These are phyloP conservation scores for Tinamus major DNA, from an alignment of 2,797 vertebrate genomes.

Conservation along the genomic window DNA sequence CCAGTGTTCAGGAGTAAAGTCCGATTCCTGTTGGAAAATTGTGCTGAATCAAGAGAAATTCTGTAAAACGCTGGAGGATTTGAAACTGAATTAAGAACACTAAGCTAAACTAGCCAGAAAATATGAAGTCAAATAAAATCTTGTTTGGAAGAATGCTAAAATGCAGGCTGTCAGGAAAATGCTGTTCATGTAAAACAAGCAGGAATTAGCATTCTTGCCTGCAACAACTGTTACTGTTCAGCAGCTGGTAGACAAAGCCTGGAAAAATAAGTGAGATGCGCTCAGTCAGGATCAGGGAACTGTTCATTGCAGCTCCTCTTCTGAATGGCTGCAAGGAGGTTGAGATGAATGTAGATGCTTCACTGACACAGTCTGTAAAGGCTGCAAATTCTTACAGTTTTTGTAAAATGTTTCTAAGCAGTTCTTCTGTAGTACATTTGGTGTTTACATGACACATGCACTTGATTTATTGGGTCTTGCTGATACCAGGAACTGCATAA, in stretches of 20 bases:
- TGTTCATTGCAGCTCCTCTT: background rate
- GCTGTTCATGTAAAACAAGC: background rate
- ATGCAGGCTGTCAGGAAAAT: background rate
- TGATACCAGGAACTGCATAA: slow-evolving; percentile 47
- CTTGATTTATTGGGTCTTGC: background rate
- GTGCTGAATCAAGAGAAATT: background rate
- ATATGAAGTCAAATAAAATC: background rate
- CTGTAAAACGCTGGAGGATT: background rate
- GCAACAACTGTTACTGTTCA: background rate
- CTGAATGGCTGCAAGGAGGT: background rate
- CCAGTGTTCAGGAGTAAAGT: background rate
- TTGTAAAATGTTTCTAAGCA: background rate
- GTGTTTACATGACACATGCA: background rate
- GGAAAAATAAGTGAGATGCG: background rate
- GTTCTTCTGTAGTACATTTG: background rate
- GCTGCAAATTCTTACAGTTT: background rate
- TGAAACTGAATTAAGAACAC: background rate
- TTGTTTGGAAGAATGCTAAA: background rate
- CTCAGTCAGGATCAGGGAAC: background rate
- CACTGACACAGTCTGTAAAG: background rate
- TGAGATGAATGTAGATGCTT: background rate
- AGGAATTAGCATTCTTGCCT: background rate
- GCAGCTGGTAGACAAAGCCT: background rate
- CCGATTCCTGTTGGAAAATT: background rate
- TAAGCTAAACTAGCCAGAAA: background rate